Conservation (phyloP, 2,888 invertebrate species). For the Philereme transversata region DNA sequence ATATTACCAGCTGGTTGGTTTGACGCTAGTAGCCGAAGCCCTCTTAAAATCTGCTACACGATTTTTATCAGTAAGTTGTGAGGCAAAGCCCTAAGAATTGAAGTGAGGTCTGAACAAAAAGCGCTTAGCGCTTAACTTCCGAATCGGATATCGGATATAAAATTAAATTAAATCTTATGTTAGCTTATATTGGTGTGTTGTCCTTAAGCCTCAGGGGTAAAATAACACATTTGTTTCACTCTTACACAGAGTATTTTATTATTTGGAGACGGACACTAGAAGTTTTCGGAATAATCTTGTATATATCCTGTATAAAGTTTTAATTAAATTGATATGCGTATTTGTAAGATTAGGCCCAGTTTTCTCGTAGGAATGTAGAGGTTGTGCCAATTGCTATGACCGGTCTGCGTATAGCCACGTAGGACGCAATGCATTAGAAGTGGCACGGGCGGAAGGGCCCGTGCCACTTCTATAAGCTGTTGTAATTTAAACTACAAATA, state of each 20-base stretch:
- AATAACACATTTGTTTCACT: too few species aligned
- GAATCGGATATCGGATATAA: neutral
- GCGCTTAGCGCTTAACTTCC: conserved; percentile 1
- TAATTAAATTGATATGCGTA: neutral
- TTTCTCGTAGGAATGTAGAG: neutral
- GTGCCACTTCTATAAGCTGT: too few species aligned
- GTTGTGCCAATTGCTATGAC: neutral
- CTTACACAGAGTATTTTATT: too few species aligned
- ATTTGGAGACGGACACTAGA: too few species aligned
- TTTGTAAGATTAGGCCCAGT: neutral
- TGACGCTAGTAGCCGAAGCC: too few species aligned
- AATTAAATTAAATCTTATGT: neutral
- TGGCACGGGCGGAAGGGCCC: too few species aligned
- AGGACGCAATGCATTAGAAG: neutral
- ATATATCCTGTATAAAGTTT: neutral
- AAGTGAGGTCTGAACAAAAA: conserved; percentile 2
- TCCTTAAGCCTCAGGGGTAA: too few species aligned
- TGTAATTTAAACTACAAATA: too few species aligned
- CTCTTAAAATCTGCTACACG: too few species aligned
- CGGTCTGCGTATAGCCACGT: neutral
- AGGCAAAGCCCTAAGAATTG: neutral
- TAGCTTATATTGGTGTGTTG: neutral
- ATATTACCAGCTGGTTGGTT: too few species aligned
- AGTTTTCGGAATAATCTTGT: too few species aligned
- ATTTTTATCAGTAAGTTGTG: too few species aligned